Evolutionary conservation across 2,888 invertebrate species (phyloP), one percentile per base, ranked within the genome.

Genomic region (Cremastobaeus sp.): DNA sequence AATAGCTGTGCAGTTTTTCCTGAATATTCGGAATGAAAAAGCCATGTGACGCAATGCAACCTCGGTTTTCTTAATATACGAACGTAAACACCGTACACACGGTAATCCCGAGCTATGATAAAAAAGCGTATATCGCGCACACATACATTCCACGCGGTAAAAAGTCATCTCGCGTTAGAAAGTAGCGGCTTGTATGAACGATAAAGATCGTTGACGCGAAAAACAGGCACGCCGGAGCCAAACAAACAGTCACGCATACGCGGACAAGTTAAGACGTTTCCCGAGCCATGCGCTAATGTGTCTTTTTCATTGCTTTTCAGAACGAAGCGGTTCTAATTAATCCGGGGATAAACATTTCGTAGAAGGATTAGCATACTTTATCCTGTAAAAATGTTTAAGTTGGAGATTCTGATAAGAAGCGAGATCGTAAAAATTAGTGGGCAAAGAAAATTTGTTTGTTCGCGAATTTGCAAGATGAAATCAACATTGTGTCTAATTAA

Each of bases 81-180:
- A 12, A 17, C 20, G 25, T 43, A 43, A 55, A 57, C 34, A 45
- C 21, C 34, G 20, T 17, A 9, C 57, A 28, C 47, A 60, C 34
- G 30, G 39, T 62, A 60, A 60, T 18, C 18, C 41, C 11, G 5
- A 14, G 20, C 8, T 9, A 18, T 43, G 9, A 47, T 55, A 47
- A 50, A 68, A 62, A 62, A 25, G 25, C 8, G 11, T 25, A 12
- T 54, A 54, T 18, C 52, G 25, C 37, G 54, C 39, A 30, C 32
- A 50, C 43, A 48, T 35, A 50, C 70, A 70, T 70, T 70, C 48
- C 70, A 18, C 32, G 62, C 25, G 21, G 37, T 32, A 62, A 70
- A 65, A 65, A 60, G 65, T 72, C 72, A 60, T 66, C 54, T 35
- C 39, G 8, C 37, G 65, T 72, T 72, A 72, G 71, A 72, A 72